Percentiles rank a stretch among this genome's conserved stretches.
Evolutionary conservation across 2,113 vertebrate genomes (phyloP).

Genomic region (Dicaeum eximium): DNA sequence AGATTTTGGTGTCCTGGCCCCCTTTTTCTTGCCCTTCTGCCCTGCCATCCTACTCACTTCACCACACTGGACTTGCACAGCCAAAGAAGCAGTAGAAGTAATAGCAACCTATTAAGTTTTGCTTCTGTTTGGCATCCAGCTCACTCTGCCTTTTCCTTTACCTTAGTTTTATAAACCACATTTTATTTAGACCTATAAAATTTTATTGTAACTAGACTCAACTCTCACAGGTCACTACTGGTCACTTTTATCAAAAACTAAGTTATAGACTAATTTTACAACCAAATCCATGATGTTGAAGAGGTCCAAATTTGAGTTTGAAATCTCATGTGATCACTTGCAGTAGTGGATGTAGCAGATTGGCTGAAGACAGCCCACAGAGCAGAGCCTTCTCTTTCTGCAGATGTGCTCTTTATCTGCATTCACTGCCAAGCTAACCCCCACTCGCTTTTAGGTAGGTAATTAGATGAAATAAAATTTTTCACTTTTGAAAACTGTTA

Average conservation of each 20-base stretch:
- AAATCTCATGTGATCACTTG: not conserved
- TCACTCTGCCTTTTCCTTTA: not conserved
- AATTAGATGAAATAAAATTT: not conserved
- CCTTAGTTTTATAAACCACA: not conserved
- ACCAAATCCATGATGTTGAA: not conserved
- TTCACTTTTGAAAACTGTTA: not conserved
- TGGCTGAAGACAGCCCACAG: not conserved
- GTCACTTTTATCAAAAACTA: not conserved
- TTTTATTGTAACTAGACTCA: not conserved
- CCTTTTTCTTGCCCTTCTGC: not conserved
- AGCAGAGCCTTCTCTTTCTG: not conserved
- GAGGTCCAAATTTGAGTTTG: not conserved
- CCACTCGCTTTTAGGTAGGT: fast-evolving
- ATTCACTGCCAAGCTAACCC: not conserved
- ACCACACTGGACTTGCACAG: not conserved
- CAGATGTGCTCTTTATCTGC: not conserved
- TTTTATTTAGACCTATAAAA: not conserved
- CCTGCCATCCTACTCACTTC: not conserved
- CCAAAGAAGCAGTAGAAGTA: not conserved
- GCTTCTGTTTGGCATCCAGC: not conserved
- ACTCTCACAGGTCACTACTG: not conserved
- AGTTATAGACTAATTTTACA: not conserved
- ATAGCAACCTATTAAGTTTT: not conserved
- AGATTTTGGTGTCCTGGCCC: not conserved
- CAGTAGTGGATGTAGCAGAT: not conserved